phyloP scores from a whole-genome alignment of 2,113 vertebrate genomes.

The Ageneiosus marmoratus region DNA sequence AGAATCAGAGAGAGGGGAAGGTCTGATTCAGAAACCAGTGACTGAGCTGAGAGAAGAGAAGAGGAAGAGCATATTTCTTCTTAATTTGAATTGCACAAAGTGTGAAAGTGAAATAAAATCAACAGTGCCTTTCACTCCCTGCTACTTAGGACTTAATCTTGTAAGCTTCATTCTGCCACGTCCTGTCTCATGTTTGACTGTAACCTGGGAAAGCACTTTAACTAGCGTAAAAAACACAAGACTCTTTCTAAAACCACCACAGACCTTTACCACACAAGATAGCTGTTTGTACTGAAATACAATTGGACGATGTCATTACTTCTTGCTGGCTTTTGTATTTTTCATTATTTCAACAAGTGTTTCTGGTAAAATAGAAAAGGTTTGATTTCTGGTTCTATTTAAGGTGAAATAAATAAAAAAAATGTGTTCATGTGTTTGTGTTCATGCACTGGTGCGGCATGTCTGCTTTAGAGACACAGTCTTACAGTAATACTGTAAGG shows the following conservation, averaged over 20 bases:
- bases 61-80: constrained; percentile 74
- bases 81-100: constrained; percentile 81
- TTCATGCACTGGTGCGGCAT: neutral
- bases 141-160: neutral
- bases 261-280: neutral
- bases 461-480: constrained; percentile 23
- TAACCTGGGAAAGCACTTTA: neutral
- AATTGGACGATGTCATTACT: neutral
- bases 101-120: constrained; percentile 58
- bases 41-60: constrained; percentile 73
- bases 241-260: neutral
- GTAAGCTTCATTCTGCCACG: neutral
- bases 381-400: neutral
- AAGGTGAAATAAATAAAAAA: neutral
- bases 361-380: neutral
- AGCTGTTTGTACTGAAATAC: neutral
- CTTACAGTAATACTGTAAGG: constrained; percentile 27
- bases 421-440: constrained; percentile 5
- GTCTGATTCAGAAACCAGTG: neutral
- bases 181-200: neutral
- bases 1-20: constrained; percentile 82
- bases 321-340: neutral
- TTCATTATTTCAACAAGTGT: neutral
- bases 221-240: neutral
- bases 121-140: neutral